Conservation (phyloP, 2,888 invertebrate species). For the Norana najaformis region DNA sequence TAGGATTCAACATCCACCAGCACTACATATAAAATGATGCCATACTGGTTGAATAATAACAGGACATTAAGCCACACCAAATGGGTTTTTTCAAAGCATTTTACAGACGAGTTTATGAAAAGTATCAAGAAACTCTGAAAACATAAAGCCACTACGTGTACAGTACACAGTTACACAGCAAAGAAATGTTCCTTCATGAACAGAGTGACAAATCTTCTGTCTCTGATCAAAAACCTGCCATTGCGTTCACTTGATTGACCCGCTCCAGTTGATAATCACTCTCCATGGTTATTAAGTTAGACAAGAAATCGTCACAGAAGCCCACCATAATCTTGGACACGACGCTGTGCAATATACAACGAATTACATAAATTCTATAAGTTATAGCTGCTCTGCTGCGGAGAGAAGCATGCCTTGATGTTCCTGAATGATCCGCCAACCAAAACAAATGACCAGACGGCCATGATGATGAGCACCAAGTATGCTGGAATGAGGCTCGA, state of each 20-base stretch:
- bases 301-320: neutral
- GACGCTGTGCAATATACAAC: neutral
- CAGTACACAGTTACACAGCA: slow-evolving; percentile 8
- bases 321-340: slow-evolving; percentile 9
- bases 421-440: slow-evolving; percentile 56
- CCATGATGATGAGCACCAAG: slow-evolving; percentile 50
- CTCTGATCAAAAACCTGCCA: neutral
- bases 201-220: neutral
- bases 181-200: neutral
- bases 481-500: slow-evolving; percentile 55
- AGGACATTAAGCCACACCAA: neutral
- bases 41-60: neutral
- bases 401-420: slow-evolving; percentile 41
- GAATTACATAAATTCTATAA: slow-evolving; percentile 10
- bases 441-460: slow-evolving; percentile 50
- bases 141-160: slow-evolving; percentile 7
- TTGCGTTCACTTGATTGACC: neutral
- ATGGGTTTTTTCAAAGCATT: neutral
- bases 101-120: neutral
- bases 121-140: neutral
- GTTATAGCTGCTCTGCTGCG: slow-evolving; percentile 1
- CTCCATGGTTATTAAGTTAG: neutral
- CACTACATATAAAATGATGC: neutral
- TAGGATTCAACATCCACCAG: neutral
- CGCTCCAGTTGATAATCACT: neutral